Base-by-base conservation (phyloP, 1,140 invertebrate genomes). In the Venustaconcha ellipsiformis region DNA sequence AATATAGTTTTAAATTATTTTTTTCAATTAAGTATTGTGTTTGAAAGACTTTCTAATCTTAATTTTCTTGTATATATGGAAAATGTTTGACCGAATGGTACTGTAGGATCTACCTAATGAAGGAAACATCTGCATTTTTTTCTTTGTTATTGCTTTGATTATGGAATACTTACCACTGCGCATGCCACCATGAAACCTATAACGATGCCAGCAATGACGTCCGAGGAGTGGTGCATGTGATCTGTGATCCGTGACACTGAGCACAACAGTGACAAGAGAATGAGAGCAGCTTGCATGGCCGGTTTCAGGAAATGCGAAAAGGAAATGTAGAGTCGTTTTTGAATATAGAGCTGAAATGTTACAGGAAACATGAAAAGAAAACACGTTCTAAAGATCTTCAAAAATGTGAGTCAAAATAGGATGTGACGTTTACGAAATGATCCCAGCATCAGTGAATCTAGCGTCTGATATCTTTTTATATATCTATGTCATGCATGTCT, bases 211-310 rank as follows among this genome's bases (percentile, higher is more conserved):
- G 92, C 91, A 14, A 94, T 86, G 17, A 95, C 94, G 88, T 95
- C 94, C 83, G 94, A 95, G 94, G 96, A 97, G 86, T 98, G 97
- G 90, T 99, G 97, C 90, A 97, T 98, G 90, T 98, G 96, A 91
- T 99, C 95, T 1, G 94, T 95, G n/a, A 98, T 92, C 57, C 96
- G 92, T 14, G 95, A 94, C 17, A 86, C n/a, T 14, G 77, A 72
- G 68, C 70, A 76, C 14, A 81, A 65, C 5, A 82, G 57, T 5
- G 95, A 93, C 83, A 95, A 89, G 85, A 94, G 90, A 48, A 96
- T 86, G 57, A 87, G 85, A 64, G 81, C 57, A 67, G 78, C 76
- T 71, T 88, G 95, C 17, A 95, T 86, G 15, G 93, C 92, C 83
- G 95, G 94, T 74, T 92, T 93, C 17, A 96, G 85, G 23, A 96